Conservation (phyloP, 2,888 invertebrate species). For the Plemyria rubiginata region DNA sequence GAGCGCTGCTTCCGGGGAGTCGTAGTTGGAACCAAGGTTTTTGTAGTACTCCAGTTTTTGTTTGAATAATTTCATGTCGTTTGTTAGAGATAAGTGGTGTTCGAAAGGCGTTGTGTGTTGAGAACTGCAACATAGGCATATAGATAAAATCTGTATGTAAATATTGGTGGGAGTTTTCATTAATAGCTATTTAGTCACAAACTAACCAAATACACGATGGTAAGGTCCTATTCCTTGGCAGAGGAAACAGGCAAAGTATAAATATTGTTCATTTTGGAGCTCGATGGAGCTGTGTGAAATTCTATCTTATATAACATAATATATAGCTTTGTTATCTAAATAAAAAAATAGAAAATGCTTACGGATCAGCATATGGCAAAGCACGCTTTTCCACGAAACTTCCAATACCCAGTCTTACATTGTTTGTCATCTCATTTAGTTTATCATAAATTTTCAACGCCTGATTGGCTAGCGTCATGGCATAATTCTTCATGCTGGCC, state of each 20-base stretch:
- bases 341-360: too few relatives aligned
- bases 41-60: constrained; percentile 25
- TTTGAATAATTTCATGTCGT: constrained; percentile 76
- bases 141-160: not conserved
- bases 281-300: too few relatives aligned
- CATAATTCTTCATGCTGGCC: constrained; percentile 88
- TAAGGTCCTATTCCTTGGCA: too few relatives aligned
- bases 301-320: too few relatives aligned
- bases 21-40: constrained; percentile 81
- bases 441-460: constrained; percentile 74
- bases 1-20: constrained; percentile 92
- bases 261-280: too few relatives aligned
- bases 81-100: constrained; percentile 88
- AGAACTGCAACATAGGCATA: constrained; percentile 14
- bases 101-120: constrained; percentile 72
- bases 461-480: constrained; percentile 75
- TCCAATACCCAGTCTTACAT: constrained; percentile 88
- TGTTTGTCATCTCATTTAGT: constrained; percentile 84
- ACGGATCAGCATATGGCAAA: constrained; percentile 81
- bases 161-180: not conserved
- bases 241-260: too few relatives aligned
- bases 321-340: too few relatives aligned
- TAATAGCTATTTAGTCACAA: not conserved
- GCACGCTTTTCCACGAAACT: constrained; percentile 89
- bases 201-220: not conserved